Evolutionary conservation across 2,797 vertebrate genomes (phyloP), one percentile per base, ranked within the genome.

Genomic region (Trachops cirrhosus): DNA sequence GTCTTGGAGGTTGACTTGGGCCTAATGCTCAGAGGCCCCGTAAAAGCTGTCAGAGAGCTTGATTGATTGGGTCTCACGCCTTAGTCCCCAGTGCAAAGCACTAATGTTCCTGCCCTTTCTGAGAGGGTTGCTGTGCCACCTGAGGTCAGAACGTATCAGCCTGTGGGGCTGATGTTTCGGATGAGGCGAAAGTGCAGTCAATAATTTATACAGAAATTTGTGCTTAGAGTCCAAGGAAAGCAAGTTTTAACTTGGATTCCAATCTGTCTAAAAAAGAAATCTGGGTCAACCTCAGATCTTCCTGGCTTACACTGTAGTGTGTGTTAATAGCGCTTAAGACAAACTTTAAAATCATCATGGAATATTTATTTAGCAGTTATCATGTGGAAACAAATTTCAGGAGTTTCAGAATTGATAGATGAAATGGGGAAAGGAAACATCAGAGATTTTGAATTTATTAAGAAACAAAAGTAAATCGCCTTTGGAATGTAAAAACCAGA

Each of bases 141-240:
- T 98, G 98, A 98, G 98, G 98, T 98, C 98, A 98, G 96, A 98
- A 98, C 98, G 98, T 98, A 98, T 98, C 98, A 98, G 98, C 97
- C 96, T 95, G 93, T 57, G 79, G 97, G 98, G 98, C 97, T 97
- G 97, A 74, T 96, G 75, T 98, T 98, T 98, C 97, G 98, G 97
- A 98, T 86, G 96, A 98, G 97, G 98, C 97, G 97, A 97, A 98
- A 98, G 97, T 97, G 96, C 96, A 98, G 97, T 97, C 98, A 94
- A 94, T 98, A 98, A 98, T 98, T 98, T 98, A 98, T 97, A 97
- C 78, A 89, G 97, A 98, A 98, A 98, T 97, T 97, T 98, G 95
- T 96, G 94, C 96, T 95, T 95, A 89, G 90, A 87, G 97, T 97
- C 41, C 59, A 93, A 96, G 73, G 92, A 96, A 97, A 97, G 96